These are phyloP conservation scores for Pilophorus perplexus DNA, from an alignment of 2,888 invertebrate genomes.

Conservation along the genomic window DNA sequence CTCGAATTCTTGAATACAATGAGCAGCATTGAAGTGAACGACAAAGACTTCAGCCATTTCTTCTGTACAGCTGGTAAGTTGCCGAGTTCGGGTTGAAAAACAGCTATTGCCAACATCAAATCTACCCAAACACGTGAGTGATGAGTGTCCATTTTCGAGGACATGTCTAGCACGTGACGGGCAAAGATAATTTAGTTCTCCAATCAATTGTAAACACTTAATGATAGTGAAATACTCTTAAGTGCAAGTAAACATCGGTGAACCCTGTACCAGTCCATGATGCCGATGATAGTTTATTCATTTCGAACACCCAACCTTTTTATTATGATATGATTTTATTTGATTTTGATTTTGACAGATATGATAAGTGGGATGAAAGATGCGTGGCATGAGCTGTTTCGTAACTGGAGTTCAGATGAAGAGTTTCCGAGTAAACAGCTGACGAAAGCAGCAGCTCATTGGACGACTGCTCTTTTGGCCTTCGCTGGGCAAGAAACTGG, in stretches of 20 bases:
- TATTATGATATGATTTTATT: not conserved
- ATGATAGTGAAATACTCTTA: too few relatives aligned
- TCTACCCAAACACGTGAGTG: too few relatives aligned
- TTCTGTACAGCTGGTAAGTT: slow-evolving; percentile 45
- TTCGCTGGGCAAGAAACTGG: slow-evolving; percentile 47
- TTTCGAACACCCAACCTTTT: too few relatives aligned
- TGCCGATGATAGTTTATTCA: too few relatives aligned
- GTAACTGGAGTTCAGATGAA: slow-evolving; percentile 42
- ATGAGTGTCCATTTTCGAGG: too few relatives aligned
- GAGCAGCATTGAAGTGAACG: slow-evolving; percentile 46
- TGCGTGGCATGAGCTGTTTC: slow-evolving; percentile 46
- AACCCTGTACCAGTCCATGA: too few relatives aligned
- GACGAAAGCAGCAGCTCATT: slow-evolving; percentile 46
- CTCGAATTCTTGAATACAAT: slow-evolving; percentile 49
- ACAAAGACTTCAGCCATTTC: slow-evolving; percentile 48
- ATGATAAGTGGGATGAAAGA: slow-evolving; percentile 46
- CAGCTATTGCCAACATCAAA: too few relatives aligned
- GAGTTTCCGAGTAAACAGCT: slow-evolving; percentile 44
- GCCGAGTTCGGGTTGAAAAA: too few relatives aligned
- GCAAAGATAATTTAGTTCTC: too few relatives aligned
- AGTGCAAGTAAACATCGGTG: too few relatives aligned
- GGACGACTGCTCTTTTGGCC: slow-evolving; percentile 44
- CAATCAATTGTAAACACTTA: too few relatives aligned
- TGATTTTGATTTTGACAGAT: slow-evolving; percentile 38
- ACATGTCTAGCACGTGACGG: too few relatives aligned